Base-by-base conservation (phyloP, 2,888 invertebrate species). In the Sphecodes monilicornis region DNA sequence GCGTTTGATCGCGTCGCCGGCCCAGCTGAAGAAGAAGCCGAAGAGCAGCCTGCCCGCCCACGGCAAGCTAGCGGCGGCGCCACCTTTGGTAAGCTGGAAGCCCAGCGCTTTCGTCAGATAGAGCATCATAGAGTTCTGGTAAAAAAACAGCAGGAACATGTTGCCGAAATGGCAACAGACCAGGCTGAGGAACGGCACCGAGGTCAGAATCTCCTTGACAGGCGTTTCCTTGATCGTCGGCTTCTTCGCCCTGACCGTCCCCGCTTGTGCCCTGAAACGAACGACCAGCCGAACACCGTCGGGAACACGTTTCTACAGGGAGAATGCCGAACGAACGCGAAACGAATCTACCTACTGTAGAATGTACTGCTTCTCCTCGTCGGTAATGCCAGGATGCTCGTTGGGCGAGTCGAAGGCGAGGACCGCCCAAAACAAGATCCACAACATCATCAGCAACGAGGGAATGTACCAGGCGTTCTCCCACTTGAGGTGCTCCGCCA, bases 111-210 rank as follows among this genome's bases (percentile, higher is more conserved):
- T 97, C 66, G 97, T 97, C 91, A 97, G 96, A 92, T 97, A 97
- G 90, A 97, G 97, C 10, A 97, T 97, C 69, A 97, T 97, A 57
- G 97, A 97, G 0, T 97, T 97, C 95, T 97, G 96, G 73, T 97
- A 96, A 92, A 97, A 97, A 94, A 97, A 97, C 43, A 97, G 93
- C 1, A 97, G 97, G 96, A 97, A 97, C 82, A 97, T 95, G 91
- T 97, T 97, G 60, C 97, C 97, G 90, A 97, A 97, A 90, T 97
- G 97, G 39, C 97, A 95, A 1, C 97, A 90, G 16, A 96, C 90
- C 91, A 97, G 95, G 0, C 97, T 96, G 94, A 97, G 95, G 93
- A 97, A 97, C 26, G 97, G 97, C 71, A 97, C 87, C 0, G 97
- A 97, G 1, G 96, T 93, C 26, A 96, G 85, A 57, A 97, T 96